Conservation (phyloP, 2,113 vertebrate genomes). For the Hydrolagus affinis region DNA sequence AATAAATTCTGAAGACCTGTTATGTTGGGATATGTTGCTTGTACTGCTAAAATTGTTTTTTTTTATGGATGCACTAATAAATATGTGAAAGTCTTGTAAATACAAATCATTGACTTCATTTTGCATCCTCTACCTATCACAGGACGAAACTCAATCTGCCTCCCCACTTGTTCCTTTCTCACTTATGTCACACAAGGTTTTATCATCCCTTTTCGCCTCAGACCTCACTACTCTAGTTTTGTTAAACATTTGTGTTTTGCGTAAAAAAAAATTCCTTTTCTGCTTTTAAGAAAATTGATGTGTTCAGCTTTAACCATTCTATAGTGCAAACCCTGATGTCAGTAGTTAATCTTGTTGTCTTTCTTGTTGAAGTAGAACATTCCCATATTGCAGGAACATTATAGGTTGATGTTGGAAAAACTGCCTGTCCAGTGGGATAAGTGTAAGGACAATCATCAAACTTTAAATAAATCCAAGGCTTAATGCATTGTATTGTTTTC, state of each 20-base stretch:
- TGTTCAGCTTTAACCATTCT: no score
- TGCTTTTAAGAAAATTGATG: not conserved
- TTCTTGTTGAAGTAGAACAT: not conserved
- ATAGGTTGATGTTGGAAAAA: not conserved
- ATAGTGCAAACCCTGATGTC: no score
- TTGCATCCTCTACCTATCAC: slow-evolving; percentile 2
- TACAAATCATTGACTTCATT: not conserved
- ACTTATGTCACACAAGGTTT: no score
- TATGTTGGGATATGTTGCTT: not conserved
- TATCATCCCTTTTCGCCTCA: no score
- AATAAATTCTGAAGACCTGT: not conserved
- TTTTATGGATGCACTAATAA: not conserved
- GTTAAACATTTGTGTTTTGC: not conserved
- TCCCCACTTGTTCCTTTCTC: no score
- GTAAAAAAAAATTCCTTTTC: not conserved
- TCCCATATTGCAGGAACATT: not conserved
- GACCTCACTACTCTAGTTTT: no score
- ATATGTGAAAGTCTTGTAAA: slow-evolving; percentile 5
- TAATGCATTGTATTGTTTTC: not conserved
- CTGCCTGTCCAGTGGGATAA: no score
- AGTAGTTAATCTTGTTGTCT: no score
- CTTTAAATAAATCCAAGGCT: not conserved
- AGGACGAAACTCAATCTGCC: not conserved
- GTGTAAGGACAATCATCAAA: not conserved
- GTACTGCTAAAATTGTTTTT: not conserved